Evolutionary conservation across 2,797 vertebrate genomes (phyloP), one percentile per base, ranked within the genome.

Genomic region (Fistularia tabacaria): DNA sequence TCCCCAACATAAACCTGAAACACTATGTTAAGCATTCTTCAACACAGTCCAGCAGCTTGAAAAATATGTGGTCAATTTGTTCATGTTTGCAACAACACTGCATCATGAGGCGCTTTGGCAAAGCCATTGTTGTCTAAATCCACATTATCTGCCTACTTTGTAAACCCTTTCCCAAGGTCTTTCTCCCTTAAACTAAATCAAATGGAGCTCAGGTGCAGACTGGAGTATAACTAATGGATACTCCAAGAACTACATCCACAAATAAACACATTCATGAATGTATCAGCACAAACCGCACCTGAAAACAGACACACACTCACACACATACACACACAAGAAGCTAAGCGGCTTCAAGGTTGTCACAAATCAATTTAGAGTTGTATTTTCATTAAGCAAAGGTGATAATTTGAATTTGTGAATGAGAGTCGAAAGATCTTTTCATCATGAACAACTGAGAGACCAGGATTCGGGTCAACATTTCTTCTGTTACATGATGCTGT

Each of bases 31-130:
- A 83, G 73, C 56, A 44, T 81, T 64, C 63, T 64, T 77, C 81
- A 53, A 55, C 46, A 13, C 49, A 51, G 40, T 10, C 10, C 9
- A 43, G 10, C 71, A 62, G 66, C 82, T 82, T 71, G 72, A 69
- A 71, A 77, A 71, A 69, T 68, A 68, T 59, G 69, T 38, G 71
- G 66, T 74, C 74, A 73, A 75, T 84, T 73, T 84, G 77, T 81
- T 66, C 70, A 64, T 52, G 66, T 76, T 72, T 80, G 67, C 39
- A 76, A 55, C 55, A 64, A 57, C 25, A 12, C 57, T 43, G 52
- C 72, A 66, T 74, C 68, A 59, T 25, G 13, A 38, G 63, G 52
- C 9, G 36, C 15, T 49, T 41, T 45, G 10, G 64, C 49, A 47
- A 56, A 68, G 54, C 72, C 66, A 67, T 68, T 54, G 75, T 72